phyloP scores from a whole-genome alignment of 2,888 invertebrate species.

The Gasteruption jaculator region DNA sequence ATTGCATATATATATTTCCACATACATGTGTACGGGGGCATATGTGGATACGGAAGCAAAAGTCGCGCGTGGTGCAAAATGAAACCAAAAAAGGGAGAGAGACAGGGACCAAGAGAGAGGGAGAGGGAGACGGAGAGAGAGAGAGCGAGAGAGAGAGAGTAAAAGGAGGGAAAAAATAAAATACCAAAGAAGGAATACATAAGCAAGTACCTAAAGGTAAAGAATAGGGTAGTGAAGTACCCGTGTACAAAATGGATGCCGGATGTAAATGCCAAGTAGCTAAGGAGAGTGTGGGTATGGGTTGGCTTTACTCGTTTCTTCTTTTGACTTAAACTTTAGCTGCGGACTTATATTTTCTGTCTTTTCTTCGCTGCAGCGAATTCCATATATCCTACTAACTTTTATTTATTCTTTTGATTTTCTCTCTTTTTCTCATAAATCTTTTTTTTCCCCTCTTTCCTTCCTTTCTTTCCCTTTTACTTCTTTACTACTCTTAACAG shows the following conservation, averaged over 20 bases:
- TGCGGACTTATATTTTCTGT: neutral
- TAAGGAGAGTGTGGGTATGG: slow-evolving; percentile 34
- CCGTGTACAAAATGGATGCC: slow-evolving; percentile 36
- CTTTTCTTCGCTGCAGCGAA: neutral
- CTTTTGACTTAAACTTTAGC: no score
- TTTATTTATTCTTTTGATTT: slow-evolving; percentile 22
- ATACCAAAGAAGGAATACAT: slow-evolving; percentile 24
- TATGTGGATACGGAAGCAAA: slow-evolving; percentile 3
- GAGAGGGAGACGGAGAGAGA: slow-evolving; percentile 17
- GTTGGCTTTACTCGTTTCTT: slow-evolving; percentile 17
- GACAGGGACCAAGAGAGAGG: slow-evolving; percentile 13
- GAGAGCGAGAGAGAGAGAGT: slow-evolving; percentile 20
- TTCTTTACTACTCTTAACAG: no score
- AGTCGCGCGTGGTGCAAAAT: slow-evolving; percentile 2
- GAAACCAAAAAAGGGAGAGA: slow-evolving; percentile 1
- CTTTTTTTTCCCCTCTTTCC: slow-evolving; percentile 17
- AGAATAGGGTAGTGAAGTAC: slow-evolving; percentile 31
- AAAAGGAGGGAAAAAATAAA: slow-evolving; percentile 30
- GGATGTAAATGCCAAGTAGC: slow-evolving; percentile 40
- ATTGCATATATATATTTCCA: no score
- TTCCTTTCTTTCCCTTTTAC: slow-evolving; percentile 19
- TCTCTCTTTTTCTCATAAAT: slow-evolving; percentile 20
- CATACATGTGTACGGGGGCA: no score
- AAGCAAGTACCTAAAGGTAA: slow-evolving; percentile 31
- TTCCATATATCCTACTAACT: slow-evolving; percentile 6